Percentiles rank a stretch among this genome's conserved stretches.
Conservation (phyloP, 2,113 vertebrate species). For the Tichodroma muraria region DNA sequence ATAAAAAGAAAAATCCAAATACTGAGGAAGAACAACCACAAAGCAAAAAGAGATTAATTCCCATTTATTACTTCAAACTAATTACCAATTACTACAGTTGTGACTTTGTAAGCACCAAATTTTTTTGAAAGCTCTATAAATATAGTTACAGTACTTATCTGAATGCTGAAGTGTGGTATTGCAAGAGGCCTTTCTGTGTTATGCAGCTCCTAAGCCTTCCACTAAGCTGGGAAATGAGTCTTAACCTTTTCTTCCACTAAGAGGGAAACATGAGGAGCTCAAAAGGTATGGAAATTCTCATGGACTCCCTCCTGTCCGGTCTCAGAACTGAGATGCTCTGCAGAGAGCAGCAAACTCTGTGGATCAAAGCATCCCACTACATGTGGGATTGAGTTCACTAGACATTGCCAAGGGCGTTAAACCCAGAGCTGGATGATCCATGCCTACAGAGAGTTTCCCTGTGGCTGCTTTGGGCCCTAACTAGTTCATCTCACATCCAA, state of each 20-base stretch:
- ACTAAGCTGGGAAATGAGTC: background rate
- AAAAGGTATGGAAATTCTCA: conserved; percentile 32
- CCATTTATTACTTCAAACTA: background rate
- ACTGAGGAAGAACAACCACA: background rate
- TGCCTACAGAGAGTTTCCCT: background rate
- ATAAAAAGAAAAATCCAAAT: background rate
- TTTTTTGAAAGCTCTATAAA: background rate
- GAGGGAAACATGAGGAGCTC: background rate
- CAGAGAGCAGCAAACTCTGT: background rate
- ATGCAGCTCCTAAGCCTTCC: background rate
- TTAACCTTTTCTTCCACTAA: background rate
- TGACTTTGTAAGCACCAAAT: background rate
- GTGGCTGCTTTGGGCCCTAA: background rate
- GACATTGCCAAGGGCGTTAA: background rate
- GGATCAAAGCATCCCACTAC: background rate
- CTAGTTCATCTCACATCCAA: background rate
- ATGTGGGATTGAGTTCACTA: background rate
- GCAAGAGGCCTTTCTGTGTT: background rate
- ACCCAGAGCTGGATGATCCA: background rate
- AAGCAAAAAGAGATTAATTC: background rate
- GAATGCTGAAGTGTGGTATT: background rate
- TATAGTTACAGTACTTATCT: background rate
- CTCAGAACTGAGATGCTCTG: background rate
- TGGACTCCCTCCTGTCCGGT: background rate
- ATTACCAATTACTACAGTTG: background rate